These are phyloP conservation scores for Alentia gelatinosa DNA, from an alignment of 2,888 invertebrate species.

Conservation along the genomic window DNA sequence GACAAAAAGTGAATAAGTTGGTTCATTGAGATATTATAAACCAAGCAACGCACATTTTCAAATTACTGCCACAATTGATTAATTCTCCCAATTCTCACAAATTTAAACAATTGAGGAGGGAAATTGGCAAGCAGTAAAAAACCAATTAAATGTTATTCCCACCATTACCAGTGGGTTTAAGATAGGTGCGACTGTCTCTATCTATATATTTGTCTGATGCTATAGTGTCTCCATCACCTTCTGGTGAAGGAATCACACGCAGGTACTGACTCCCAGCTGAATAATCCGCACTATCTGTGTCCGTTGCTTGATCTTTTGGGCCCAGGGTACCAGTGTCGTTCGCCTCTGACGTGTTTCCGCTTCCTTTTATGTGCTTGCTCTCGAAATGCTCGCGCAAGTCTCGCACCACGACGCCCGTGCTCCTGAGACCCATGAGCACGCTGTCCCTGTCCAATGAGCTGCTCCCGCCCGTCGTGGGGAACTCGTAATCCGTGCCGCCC, in stretches of 20 bases:
- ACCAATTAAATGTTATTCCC: too few relatives aligned
- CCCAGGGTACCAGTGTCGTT: too few relatives aligned
- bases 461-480: neutral
- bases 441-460: neutral
- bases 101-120: too few relatives aligned
- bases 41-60: too few relatives aligned
- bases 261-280: neutral
- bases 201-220: neutral
- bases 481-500: neutral
- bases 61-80: too few relatives aligned
- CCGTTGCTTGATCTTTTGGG: too few relatives aligned
- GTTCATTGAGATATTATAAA: too few relatives aligned
- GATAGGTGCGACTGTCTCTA: neutral
- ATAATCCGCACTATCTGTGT: neutral
- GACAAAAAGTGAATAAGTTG: too few relatives aligned
- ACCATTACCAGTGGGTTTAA: too few relatives aligned
- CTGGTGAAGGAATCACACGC: neutral
- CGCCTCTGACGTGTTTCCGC: neutral
- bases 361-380: neutral
- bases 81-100: too few relatives aligned
- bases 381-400: neutral
- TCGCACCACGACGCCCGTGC: neutral
- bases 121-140: too few relatives aligned
- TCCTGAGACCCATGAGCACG: neutral
- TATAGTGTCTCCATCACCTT: neutral